Evolutionary conservation across 1,140 invertebrate genomes (phyloP).

Genomic region (Pogonus chalceus): DNA sequence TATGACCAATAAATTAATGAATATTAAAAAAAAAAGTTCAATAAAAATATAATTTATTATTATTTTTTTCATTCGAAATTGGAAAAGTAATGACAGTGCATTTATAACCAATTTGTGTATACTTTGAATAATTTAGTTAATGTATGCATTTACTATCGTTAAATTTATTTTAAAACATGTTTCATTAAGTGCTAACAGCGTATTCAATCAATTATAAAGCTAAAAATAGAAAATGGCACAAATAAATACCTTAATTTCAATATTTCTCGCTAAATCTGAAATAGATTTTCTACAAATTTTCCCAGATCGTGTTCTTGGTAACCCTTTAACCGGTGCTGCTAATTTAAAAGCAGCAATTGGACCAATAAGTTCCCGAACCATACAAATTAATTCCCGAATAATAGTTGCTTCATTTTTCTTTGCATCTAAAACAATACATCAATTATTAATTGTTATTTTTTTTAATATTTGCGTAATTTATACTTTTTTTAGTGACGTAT

Average conservation of each 20-base stretch:
- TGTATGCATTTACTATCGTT: too few species aligned
- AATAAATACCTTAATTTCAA: constrained; percentile 62
- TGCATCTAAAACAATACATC: constrained; percentile 31
- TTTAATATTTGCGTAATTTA: constrained; percentile 15
- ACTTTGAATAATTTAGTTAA: too few species aligned
- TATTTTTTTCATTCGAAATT: too few species aligned
- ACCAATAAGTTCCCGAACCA: constrained; percentile 72
- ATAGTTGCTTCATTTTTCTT: constrained; percentile 48
- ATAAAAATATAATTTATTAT: too few species aligned
- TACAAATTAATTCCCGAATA: constrained; percentile 52
- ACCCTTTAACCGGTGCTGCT: constrained; percentile 59
- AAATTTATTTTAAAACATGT: too few species aligned
- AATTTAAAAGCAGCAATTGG: constrained; percentile 80
- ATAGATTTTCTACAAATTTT: constrained; percentile 83
- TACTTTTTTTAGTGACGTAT: constrained; percentile 60
- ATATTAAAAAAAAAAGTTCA: too few species aligned
- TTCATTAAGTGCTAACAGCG: too few species aligned
- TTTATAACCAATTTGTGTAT: too few species aligned
- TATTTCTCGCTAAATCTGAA: constrained; percentile 67
- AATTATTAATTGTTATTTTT: constrained; percentile 1
- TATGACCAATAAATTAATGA: too few species aligned
- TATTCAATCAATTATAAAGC: too few species aligned
- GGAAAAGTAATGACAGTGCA: too few species aligned
- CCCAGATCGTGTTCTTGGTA: constrained; percentile 66
- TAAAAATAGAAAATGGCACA: constrained; percentile 1